A percentile compares a stretch with the other conserved stretches of the same genome.
Evolutionary conservation across 2,888 invertebrate species (phyloP).

Genomic region (Brenthis daphne): DNA sequence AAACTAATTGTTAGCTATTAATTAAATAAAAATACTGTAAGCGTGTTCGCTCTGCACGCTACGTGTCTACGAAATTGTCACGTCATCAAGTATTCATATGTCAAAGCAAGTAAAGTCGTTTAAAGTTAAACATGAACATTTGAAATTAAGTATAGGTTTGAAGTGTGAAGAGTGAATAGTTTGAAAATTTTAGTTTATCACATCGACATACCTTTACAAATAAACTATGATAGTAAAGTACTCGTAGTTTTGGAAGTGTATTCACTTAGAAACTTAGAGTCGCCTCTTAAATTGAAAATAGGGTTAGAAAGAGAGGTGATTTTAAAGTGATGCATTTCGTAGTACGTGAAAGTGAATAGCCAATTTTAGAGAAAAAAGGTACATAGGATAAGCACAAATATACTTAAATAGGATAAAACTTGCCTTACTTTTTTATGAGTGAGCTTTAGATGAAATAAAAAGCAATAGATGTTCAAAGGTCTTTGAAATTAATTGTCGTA

Average conservation of each 20-base stretch:
- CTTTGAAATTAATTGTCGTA: conserved; percentile 6
- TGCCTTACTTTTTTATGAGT: conserved; percentile 32
- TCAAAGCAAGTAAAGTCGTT: not conserved
- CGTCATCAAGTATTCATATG: not conserved
- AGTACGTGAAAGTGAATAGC: conserved; percentile 58
- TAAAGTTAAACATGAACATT: conserved; percentile 11
- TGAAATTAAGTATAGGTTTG: conserved; percentile 10
- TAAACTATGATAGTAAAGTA: conserved; percentile 22
- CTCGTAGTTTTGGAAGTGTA: conserved; percentile 20
- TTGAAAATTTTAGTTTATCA: conserved; percentile 15
- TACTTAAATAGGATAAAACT: conserved; percentile 29
- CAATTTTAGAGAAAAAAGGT: conserved; percentile 40
- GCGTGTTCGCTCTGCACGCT: too few species aligned
- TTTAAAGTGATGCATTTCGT: conserved; percentile 64
- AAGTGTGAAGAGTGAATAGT: conserved; percentile 13
- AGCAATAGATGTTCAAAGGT: conserved; percentile 17
- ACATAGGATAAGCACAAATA: conserved; percentile 45
- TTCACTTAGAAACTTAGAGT: conserved; percentile 30
- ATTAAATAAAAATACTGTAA: too few species aligned
- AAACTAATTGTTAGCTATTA: too few species aligned
- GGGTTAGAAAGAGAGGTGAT: conserved; percentile 62
- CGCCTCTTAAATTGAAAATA: conserved; percentile 41
- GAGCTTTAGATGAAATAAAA: conserved; percentile 19
- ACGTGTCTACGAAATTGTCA: not conserved
- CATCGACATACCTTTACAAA: not conserved